Evolutionary conservation across 2,113 vertebrate genomes (phyloP).

Genomic region (Salvelinus fontinalis): DNA sequence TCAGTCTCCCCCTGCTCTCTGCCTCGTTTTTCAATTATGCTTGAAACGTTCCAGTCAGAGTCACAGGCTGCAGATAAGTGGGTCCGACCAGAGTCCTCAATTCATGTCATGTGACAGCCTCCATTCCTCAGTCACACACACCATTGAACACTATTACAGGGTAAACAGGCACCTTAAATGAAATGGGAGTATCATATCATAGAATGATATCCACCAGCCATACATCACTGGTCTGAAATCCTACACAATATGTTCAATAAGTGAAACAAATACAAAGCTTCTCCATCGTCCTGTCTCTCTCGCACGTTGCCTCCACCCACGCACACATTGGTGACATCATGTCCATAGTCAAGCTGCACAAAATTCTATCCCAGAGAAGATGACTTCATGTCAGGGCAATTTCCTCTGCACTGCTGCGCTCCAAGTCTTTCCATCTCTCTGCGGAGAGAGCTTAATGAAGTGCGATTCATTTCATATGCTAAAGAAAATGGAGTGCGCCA

Average conservation of each 20-base stretch:
- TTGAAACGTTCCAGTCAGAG: too few relatives aligned
- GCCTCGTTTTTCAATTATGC: too few relatives aligned
- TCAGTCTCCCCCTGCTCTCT: too few relatives aligned
- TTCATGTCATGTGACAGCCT: too few relatives aligned
- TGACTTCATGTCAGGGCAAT: constrained; percentile 53
- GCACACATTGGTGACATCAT: constrained; percentile 69
- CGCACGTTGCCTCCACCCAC: too few relatives aligned
- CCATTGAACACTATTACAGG: background rate
- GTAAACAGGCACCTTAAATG: constrained; percentile 17
- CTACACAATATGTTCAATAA: background rate
- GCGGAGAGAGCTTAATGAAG: background rate
- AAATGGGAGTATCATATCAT: background rate
- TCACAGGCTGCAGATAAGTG: too few relatives aligned
- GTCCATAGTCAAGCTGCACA: constrained; percentile 20
- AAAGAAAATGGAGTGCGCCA: too few relatives aligned
- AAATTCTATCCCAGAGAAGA: constrained; percentile 12
- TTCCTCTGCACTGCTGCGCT: background rate
- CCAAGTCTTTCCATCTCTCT: background rate
- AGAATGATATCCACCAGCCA: background rate
- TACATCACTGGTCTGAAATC: background rate
- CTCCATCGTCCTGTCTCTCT: background rate
- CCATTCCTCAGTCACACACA: background rate
- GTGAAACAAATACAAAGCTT: background rate
- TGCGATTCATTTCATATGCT: background rate
- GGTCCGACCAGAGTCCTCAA: too few relatives aligned